These are phyloP conservation scores for Drosophila arawakana DNA, from an alignment of 1,140 invertebrate species.

Conservation along the genomic window DNA sequence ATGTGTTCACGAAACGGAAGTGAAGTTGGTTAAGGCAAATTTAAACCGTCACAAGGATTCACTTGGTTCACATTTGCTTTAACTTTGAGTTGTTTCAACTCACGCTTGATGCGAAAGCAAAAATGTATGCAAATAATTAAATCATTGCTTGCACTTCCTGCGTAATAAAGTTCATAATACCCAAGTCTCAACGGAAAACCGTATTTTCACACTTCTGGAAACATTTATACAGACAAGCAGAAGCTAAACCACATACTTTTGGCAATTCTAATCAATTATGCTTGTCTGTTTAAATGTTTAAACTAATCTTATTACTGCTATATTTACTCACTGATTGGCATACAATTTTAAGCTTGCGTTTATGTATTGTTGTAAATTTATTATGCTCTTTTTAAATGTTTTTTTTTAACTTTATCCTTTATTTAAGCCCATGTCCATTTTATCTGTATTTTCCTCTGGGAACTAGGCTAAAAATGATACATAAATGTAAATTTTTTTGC, in stretches of 20 bases:
- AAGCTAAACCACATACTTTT: too few relatives aligned
- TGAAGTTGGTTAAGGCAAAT: not conserved
- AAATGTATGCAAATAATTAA: slow-evolving; percentile 68
- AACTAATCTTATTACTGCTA: too few relatives aligned
- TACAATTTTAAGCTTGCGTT: too few relatives aligned
- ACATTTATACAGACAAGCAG: too few relatives aligned
- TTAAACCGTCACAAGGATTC: not conserved
- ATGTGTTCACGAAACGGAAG: slow-evolving; percentile 33
- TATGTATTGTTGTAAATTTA: not conserved
- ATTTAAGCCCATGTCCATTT: too few relatives aligned
- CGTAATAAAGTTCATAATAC: not conserved
- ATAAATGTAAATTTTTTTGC: slow-evolving; percentile 19
- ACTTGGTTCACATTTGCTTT: not conserved
- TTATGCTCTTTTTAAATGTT: not conserved
- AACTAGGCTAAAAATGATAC: not conserved
- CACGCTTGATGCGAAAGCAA: slow-evolving; percentile 45
- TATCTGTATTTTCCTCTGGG: too few relatives aligned
- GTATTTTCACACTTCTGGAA: too few relatives aligned
- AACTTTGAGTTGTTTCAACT: slow-evolving; percentile 60
- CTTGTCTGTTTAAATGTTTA: too few relatives aligned
- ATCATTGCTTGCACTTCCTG: slow-evolving; percentile 40
- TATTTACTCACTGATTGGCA: too few relatives aligned
- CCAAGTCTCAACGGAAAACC: too few relatives aligned
- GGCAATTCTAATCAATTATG: too few relatives aligned
- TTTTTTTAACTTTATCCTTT: not conserved